A percentile compares a stretch with the other conserved stretches of the same genome.
Conservation (phyloP, 2,113 vertebrate species). For the Uropsilus gracilis region DNA sequence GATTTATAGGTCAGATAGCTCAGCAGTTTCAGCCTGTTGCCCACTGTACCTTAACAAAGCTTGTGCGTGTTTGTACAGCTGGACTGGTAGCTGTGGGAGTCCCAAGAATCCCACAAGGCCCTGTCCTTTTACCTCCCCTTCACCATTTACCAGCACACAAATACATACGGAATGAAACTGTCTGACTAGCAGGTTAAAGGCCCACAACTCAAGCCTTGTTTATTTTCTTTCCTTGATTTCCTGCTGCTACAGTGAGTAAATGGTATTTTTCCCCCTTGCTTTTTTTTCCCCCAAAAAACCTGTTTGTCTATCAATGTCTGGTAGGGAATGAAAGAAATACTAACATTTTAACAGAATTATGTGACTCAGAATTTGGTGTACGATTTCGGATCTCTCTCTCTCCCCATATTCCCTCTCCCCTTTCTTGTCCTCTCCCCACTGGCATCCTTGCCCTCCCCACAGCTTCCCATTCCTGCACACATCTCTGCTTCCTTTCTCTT, state of each 20-base stretch:
- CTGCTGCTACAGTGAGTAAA: conserved; percentile 91
- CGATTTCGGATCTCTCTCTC: conserved; percentile 36
- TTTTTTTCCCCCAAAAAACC: conserved; percentile 83
- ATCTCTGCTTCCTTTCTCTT: conserved; percentile 28
- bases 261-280: conserved; percentile 84
- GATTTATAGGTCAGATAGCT: conserved; percentile 92
- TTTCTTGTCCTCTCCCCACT: neutral
- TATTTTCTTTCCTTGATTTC: conserved; percentile 91
- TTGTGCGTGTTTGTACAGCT: conserved; percentile 96
- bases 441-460: neutral
- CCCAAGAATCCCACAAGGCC: conserved; percentile 88
- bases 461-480: neutral
- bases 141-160: conserved; percentile 87
- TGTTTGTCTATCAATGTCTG: conserved; percentile 86
- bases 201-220: conserved; percentile 87
- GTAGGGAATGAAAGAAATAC: conserved; percentile 80
- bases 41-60: conserved; percentile 94
- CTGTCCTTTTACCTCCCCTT: conserved; percentile 88
- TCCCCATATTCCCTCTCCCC: no score
- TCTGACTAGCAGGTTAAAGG: conserved; percentile 89
- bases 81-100: conserved; percentile 92
- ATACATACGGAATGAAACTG: conserved; percentile 87
- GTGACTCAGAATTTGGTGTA: conserved; percentile 56
- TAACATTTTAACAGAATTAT: conserved; percentile 68
- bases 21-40: conserved; percentile 93